A percentile compares a stretch with the other conserved stretches of the same genome.
Evolutionary conservation across 2,888 invertebrate genomes (phyloP).

Genomic region (Nomada lathburiana): DNA sequence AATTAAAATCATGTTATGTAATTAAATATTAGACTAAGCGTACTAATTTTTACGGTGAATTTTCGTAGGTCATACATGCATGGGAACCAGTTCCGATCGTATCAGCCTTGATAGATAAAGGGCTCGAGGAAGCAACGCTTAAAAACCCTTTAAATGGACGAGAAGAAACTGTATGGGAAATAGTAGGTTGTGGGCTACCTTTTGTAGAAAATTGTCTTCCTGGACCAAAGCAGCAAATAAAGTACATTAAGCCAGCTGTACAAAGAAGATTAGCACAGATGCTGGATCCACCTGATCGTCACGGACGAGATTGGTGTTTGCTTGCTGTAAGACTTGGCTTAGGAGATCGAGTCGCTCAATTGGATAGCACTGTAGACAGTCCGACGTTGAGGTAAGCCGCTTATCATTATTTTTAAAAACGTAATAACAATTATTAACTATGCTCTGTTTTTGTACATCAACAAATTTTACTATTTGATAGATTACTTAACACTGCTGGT

Average conservation of each 20-base stretch:
- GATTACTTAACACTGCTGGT: conserved; percentile 80
- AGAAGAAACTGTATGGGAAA: conserved; percentile 82
- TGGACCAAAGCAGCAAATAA: conserved; percentile 83
- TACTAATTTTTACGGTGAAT: not conserved
- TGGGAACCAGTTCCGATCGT: conserved; percentile 81
- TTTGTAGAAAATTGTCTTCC: conserved; percentile 80
- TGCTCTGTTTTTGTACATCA: not conserved
- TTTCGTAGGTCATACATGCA: conserved; percentile 77
- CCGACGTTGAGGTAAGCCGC: conserved; percentile 79
- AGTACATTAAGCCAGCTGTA: conserved; percentile 87
- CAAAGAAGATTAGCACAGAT: conserved; percentile 88
- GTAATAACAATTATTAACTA: not conserved
- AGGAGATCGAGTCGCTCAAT: conserved; percentile 85
- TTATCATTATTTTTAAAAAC: not conserved
- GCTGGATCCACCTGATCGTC: conserved; percentile 90
- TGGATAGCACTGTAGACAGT: conserved; percentile 81
- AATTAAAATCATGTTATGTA: not conserved
- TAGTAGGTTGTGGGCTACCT: conserved; percentile 80
- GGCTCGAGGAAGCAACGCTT: conserved; percentile 79
- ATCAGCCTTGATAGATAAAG: conserved; percentile 79
- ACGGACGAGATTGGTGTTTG: conserved; percentile 92
- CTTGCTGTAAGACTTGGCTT: conserved; percentile 89
- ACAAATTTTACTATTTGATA: conserved; percentile 51
- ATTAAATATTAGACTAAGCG: not conserved
- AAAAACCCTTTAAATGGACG: conserved; percentile 82